Evolutionary conservation across 2,113 vertebrate species (phyloP), one percentile per base, ranked within the genome.

Genomic region (Petromus typicus): DNA sequence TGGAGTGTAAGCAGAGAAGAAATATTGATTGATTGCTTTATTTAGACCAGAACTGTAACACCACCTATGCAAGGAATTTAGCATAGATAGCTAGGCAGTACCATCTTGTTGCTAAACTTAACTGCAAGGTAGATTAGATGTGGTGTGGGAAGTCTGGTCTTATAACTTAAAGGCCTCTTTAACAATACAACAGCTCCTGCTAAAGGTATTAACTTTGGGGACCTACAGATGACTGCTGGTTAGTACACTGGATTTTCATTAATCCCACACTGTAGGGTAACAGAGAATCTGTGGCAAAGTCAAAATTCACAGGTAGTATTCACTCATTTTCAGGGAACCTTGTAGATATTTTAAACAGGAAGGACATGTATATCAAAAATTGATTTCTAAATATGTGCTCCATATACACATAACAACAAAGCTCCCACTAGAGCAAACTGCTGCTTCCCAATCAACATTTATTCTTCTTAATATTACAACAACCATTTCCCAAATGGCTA

Each of bases 1-100:
- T 97, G 93, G 97, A 97, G 91, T 97, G 96, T 98, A 98, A 98
- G 98, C 96, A 97, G 92, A 97, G 95, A 94, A 98, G 94, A 97
- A 98, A 98, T 98, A 98, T 97, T 98, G 98, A 98, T 98, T 98
- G 98, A 98, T 98, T 96, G 91, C 97, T 98, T 98, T 98, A 98
- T 98, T 98, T 98, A 97, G 93, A 97, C 95, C 80, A 90, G 96
- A 98, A 98, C 98, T 97, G 89, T 97, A 97, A 97, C 5, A 25
- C 80, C 78, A 92, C 61, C 96, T 98, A 98, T 97, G 92, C 95
- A 90, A 96, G 89, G 87, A 96, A 96, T 98, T 97, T 96, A 97
- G 85, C 95, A 98, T 97, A 92, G 56, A 79, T 43, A 66, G 66
- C 89, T 92, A 93, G 93, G 95, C 93, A 88, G 78, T 95, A 87